These are phyloP conservation scores for Cosmia pyralina DNA, from an alignment of 2,888 invertebrate genomes.

Conservation along the genomic window DNA sequence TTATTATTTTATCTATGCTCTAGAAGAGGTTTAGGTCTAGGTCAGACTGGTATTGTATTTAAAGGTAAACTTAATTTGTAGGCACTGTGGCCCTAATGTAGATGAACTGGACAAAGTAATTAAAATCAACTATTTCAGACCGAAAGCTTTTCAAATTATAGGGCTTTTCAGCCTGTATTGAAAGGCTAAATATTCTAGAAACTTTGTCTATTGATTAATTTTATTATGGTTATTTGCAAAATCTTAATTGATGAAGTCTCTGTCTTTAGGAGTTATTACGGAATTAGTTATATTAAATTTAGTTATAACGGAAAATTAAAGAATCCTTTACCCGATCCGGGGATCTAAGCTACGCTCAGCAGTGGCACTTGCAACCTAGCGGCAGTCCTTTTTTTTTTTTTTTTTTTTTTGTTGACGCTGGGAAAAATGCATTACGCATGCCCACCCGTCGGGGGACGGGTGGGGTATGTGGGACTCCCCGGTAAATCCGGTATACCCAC, in stretches of 20 bases:
- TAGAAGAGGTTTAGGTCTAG: too few relatives aligned
- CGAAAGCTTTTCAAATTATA: constrained; percentile 29
- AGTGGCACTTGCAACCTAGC: background rate
- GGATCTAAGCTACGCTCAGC: background rate
- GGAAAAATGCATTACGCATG: too few relatives aligned
- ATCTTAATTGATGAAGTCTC: background rate
- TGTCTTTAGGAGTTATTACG: background rate
- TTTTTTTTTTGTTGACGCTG: too few relatives aligned
- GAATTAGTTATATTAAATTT: background rate
- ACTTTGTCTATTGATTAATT: too few relatives aligned
- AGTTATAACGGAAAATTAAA: background rate
- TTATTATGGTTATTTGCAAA: background rate
- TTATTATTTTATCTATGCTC: background rate
- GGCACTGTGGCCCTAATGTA: background rate
- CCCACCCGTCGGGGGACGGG: too few relatives aligned
- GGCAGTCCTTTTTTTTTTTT: too few relatives aligned
- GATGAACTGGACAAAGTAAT: background rate
- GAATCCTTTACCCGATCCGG: background rate
- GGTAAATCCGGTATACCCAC: too few relatives aligned
- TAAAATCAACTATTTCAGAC: background rate
- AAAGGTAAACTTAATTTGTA: constrained; percentile 14
- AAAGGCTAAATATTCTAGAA: background rate
- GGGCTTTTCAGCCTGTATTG: background rate
- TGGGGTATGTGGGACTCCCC: too few relatives aligned
- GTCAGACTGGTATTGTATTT: too few relatives aligned